These are phyloP conservation scores for Lumbricus terrestris DNA, from an alignment of 2,888 invertebrate genomes.

Conservation along the genomic window DNA sequence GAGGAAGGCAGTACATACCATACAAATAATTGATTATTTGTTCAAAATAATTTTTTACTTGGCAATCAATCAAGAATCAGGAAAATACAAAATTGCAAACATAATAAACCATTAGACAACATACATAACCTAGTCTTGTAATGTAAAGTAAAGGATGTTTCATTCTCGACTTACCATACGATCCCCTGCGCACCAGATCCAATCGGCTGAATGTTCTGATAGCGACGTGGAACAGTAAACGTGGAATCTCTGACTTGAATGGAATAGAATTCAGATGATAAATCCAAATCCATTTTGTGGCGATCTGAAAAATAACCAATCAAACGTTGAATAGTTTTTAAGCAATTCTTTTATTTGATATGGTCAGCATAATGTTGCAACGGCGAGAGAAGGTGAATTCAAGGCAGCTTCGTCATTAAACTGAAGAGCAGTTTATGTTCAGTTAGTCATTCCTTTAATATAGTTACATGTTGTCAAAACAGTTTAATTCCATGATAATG, in stretches of 20 bases:
- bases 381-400: background rate
- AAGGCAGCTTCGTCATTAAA: too few species aligned
- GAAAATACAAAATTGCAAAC: too few species aligned
- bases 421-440: too few species aligned
- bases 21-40: too few species aligned
- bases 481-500: too few species aligned
- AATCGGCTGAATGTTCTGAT: slow-evolving; percentile 95
- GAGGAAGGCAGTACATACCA: too few species aligned
- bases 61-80: too few species aligned
- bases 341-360: background rate
- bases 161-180: slow-evolving; percentile 73
- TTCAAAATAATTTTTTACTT: too few species aligned
- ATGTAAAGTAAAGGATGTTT: background rate
- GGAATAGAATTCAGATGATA: slow-evolving; percentile 48
- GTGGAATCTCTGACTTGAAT: slow-evolving; percentile 97
- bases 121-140: background rate
- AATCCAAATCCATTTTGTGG: background rate
- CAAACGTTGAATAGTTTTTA: background rate
- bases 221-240: slow-evolving; percentile 93
- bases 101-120: too few species aligned
- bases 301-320: background rate
- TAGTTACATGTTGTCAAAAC: too few species aligned
- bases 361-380: background rate
- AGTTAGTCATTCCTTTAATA: too few species aligned
- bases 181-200: slow-evolving; percentile 99